Percentiles rank a stretch among this genome's conserved stretches.
Evolutionary conservation across 2,888 invertebrate species (phyloP).

Genomic region (Cremastinae sp.): DNA sequence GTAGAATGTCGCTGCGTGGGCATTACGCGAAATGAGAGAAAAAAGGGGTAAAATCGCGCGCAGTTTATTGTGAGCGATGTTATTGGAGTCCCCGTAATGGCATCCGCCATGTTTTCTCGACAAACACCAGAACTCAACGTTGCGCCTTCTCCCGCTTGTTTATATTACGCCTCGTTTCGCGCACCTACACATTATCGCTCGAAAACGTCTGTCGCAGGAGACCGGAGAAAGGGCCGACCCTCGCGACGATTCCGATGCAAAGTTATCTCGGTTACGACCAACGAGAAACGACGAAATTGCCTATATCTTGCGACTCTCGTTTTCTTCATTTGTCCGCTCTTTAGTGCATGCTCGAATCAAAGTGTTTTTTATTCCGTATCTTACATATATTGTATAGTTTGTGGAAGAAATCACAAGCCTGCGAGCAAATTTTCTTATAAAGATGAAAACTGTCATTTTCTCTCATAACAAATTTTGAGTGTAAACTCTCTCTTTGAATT

Average conservation of each 20-base stretch:
- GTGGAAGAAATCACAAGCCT: too few relatives aligned
- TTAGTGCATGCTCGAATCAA: background rate
- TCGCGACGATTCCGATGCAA: too few relatives aligned
- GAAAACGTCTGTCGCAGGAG: background rate
- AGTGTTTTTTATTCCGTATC: too few relatives aligned
- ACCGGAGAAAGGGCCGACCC: too few relatives aligned
- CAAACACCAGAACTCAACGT: slow-evolving; percentile 65
- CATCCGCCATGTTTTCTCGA: slow-evolving; percentile 66
- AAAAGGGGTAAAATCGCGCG: slow-evolving; percentile 53
- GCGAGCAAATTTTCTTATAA: too few relatives aligned
- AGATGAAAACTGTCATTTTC: too few relatives aligned
- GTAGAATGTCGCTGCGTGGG: slow-evolving; percentile 51
- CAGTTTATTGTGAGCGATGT: slow-evolving; percentile 72
- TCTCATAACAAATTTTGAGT: too few relatives aligned
- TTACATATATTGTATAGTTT: too few relatives aligned
- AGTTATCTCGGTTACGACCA: background rate
- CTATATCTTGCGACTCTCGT: background rate
- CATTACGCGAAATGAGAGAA: slow-evolving; percentile 45
- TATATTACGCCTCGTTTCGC: background rate
- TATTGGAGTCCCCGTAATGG: slow-evolving; percentile 71
- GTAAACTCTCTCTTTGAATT: too few relatives aligned
- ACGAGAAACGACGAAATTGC: background rate
- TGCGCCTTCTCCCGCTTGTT: slow-evolving; percentile 27
- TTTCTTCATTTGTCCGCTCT: background rate
- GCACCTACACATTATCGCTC: background rate